Evolutionary conservation across 2,888 invertebrate species (phyloP), one percentile per base, ranked within the genome.

Genomic region (Caradrina clavipalpis): DNA sequence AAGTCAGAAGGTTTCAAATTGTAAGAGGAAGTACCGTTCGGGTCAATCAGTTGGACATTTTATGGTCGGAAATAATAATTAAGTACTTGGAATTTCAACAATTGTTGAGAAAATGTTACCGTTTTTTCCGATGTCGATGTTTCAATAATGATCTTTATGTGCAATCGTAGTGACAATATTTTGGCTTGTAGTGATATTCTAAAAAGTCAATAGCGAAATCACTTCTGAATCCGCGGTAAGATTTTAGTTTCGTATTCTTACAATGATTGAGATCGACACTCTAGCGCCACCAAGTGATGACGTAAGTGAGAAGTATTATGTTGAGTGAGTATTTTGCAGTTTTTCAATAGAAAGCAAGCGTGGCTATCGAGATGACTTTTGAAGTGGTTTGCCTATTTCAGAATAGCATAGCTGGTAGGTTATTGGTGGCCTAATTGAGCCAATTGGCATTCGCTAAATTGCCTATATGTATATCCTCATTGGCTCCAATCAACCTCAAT

Each of bases 31-130:
- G 49, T 64, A 60, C 42, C 31, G 22, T 59, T 60, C 54, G 57
- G 75, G 81, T 84, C 85, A 76, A 80, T 85, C 85, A 79, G 56
- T 73, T 60, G 67, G 61, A 64, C 50, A 69, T 68, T 84, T 81
- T 77, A 78, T 60, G 65, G 60, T 71, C 59, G 76, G 78, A 76
- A 78, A 78, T 78, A 73, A 77, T 82, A 82, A 84, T 83, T 83
- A n/a, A n/a, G n/a, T n/a, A 81, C 69, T 81, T 73, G 47, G 26
- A 53, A 78, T 83, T 58, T 76, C 67, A 50, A 78, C 42, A 66
- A 76, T 54, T 55, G 69, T 76, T 71, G 57, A 50, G 68, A 58
- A 72, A 72, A 51, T 21, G 45, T 4, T 17, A 60, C 2, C 19
- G n/a, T 21, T 61, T 74, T 63, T 69, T 63, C 58, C 51, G 66